Base-by-base conservation (phyloP, 2,797 vertebrate genomes). In the Mormyrops boulengeri region DNA sequence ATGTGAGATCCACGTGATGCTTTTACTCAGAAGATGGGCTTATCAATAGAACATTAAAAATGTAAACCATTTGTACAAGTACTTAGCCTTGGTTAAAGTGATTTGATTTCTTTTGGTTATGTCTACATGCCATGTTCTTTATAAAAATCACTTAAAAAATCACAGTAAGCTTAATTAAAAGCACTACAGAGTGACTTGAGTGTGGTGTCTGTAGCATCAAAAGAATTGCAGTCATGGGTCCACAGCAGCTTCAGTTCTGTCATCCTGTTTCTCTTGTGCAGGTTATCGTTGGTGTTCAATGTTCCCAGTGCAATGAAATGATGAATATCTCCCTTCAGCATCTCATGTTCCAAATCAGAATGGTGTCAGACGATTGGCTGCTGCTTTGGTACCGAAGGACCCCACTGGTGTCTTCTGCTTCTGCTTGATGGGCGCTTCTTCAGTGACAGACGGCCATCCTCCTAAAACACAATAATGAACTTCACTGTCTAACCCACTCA, bases 31-130 rank as follows among this genome's bases (percentile, higher is more conserved):
- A 94, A 93, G 91, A 91, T 87, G 90, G 93, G 94, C 94, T 96
- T 94, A 95, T 96, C 94, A 95, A 95, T 95, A 95, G 93, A 92
- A 49, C 93, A 96, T 96, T 94, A 96, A 95, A 96, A 95, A 95
- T 96, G 95, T 93, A 95, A 93, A 94, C 91, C 93, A 93, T 26
- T 69, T 50, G 4, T 73, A 52, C 26, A 73, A 93, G 93, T 94
- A 94, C 94, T 95, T 93, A 93, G 93, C 93, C 93, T 93, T 92
- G 69, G 91, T 91, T 62, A 30, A 93, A 93, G 92, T 60, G 12
- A 44, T 14, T 55, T 50, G 11, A 55, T 22, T 41, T 57, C 73
- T 82, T 60, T 38, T 49, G 38, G 2, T 19, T 44, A 22, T 66
- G 19, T 41, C 19, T 47, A 26, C 22, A 8, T 93, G 92, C 53